Percentiles rank a stretch among this genome's conserved stretches.
phyloP scores from a whole-genome alignment of 30 jellyfish, hydroid and myxozoan genomes.

The Pseudorhiza aurosa region DNA sequence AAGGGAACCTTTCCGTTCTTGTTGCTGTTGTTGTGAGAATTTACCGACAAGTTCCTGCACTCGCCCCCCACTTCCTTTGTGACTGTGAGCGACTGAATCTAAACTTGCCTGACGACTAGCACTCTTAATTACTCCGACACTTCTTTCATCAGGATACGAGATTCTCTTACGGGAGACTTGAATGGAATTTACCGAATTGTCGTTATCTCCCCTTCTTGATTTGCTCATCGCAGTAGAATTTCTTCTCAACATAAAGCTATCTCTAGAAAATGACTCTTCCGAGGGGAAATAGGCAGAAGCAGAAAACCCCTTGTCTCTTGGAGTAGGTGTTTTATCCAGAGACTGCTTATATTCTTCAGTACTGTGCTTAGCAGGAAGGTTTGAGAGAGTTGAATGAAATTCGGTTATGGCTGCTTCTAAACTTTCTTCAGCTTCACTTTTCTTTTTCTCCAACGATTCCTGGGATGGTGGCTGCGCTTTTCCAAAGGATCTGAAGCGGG shows the following conservation, averaged over 20 bases:
- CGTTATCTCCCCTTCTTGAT: neutral
- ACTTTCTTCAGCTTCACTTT: slow-evolving; percentile 99
- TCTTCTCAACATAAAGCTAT: neutral
- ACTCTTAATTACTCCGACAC: neutral
- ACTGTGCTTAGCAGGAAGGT: slow-evolving; percentile 65
- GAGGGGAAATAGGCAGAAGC: neutral
- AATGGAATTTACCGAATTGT: neutral
- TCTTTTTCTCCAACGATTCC: slow-evolving; percentile 64
- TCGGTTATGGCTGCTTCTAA: slow-evolving; percentile 95
- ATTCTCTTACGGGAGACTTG: slow-evolving; percentile 16
- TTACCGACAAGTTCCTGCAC: slow-evolving; percentile 67
- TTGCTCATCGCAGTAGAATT: neutral
- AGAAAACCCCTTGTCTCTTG: slow-evolving; percentile 12
- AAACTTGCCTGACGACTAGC: slow-evolving; percentile 45
- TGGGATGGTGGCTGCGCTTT: slow-evolving; percentile 4
- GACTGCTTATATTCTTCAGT: neutral
- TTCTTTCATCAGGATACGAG: slow-evolving; percentile 13
- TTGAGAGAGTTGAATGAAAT: slow-evolving; percentile 78
- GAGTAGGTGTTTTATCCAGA: slow-evolving; percentile 34
- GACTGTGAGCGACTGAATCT: slow-evolving; percentile 32
- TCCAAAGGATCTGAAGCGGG: slow-evolving; percentile 8
- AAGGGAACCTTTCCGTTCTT: slow-evolving; percentile 41
- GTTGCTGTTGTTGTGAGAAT: slow-evolving; percentile 26
- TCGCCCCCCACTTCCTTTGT: slow-evolving; percentile 50
- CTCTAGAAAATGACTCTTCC: neutral